Evolutionary conservation across 2,888 invertebrate species (phyloP).

Genomic region (Xestia ashworthii): DNA sequence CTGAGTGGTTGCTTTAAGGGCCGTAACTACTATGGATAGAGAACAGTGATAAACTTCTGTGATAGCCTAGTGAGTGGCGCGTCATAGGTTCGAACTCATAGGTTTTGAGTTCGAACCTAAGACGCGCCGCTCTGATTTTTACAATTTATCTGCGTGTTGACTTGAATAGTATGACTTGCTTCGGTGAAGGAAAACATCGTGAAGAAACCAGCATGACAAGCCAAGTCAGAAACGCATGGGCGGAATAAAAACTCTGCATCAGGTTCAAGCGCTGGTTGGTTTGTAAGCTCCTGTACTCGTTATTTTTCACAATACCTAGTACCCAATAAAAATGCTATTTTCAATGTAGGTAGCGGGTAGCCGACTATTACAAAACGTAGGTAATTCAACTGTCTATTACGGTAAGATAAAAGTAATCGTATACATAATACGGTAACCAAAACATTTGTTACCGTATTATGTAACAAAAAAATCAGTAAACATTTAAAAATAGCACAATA

Average conservation of each 20-base stretch:
- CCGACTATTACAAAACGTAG: constrained; percentile 18
- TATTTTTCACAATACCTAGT: neutral
- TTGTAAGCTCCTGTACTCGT: neutral
- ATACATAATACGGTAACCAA: constrained; percentile 10
- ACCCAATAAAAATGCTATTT: neutral
- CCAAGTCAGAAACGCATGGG: too few relatives aligned
- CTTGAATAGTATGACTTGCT: too few relatives aligned
- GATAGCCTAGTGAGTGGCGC: too few relatives aligned
- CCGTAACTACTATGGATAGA: neutral
- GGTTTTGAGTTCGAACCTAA: too few relatives aligned
- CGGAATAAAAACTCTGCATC: too few relatives aligned
- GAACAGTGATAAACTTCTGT: too few relatives aligned
- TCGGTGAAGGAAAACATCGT: too few relatives aligned
- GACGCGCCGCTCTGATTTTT: too few relatives aligned
- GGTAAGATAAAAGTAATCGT: constrained; percentile 14
- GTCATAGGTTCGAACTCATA: too few relatives aligned
- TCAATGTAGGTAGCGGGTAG: neutral
- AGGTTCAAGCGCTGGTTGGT: neutral
- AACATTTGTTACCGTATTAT: neutral
- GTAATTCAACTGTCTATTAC: constrained; percentile 21
- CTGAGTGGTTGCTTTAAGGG: constrained; percentile 1
- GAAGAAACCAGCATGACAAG: too few relatives aligned
- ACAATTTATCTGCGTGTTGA: too few relatives aligned
- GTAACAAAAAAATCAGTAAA: constrained; percentile 21
- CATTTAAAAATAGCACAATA: constrained; percentile 17